phyloP scores from a whole-genome alignment of 2,113 vertebrate genomes.

The Datnioides undecimradiatus region DNA sequence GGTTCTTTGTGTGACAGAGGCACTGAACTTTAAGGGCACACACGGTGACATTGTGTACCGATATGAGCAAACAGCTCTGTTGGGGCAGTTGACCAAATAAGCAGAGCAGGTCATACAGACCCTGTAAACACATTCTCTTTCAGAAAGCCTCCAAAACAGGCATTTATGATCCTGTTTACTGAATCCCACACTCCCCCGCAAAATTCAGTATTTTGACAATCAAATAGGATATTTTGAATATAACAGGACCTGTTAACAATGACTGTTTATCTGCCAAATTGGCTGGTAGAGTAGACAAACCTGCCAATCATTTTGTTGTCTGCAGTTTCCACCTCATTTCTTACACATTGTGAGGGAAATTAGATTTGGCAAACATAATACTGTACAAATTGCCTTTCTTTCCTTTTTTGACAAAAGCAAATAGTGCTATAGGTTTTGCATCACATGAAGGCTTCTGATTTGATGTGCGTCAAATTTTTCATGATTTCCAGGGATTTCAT shows the following conservation, averaged over 20 bases:
- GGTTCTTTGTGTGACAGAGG: not conserved
- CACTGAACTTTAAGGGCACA: conserved; percentile 47
- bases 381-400: conserved; percentile 13
- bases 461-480: not conserved
- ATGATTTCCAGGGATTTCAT: conserved; percentile 50
- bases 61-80: conserved; percentile 62
- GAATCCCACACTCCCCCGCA: conserved; percentile 15
- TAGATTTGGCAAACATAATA: conserved; percentile 9
- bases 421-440: not conserved
- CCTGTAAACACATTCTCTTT: conserved; percentile 51
- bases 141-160: conserved; percentile 16
- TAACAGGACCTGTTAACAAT: conserved; percentile 23
- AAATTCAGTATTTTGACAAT: conserved; percentile 5
- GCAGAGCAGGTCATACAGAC: conserved; percentile 66
- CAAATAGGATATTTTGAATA: conserved; percentile 20
- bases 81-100: conserved; percentile 62
- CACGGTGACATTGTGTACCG: conserved; percentile 47
- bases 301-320: conserved; percentile 17
- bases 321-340: conserved; percentile 1
- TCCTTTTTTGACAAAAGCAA: conserved; percentile 2
- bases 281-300: conserved; percentile 8
- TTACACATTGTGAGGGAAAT: not conserved
- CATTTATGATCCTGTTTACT: conserved; percentile 28
- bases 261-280: conserved; percentile 22
- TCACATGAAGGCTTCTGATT: not conserved